phyloP scores from a whole-genome alignment of 2,888 invertebrate genomes.

The Zaprionus lineosus region DNA sequence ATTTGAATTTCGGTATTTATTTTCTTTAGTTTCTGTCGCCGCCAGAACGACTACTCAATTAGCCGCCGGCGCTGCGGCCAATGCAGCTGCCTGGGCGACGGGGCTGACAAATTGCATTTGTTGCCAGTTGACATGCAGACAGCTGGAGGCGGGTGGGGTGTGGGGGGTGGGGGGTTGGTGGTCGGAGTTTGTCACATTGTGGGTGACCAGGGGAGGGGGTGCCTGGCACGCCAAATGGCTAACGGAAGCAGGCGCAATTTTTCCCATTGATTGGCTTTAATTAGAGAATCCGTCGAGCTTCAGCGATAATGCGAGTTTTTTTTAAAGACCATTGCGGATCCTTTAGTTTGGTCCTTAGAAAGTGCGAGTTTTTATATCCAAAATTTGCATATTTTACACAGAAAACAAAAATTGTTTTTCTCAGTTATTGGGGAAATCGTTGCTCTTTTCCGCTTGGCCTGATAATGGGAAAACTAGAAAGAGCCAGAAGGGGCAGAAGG shows the following conservation, averaged over 20 bases:
- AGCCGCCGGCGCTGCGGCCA: conserved; percentile 49
- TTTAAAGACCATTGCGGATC: no score
- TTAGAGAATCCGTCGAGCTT: conserved; percentile 73
- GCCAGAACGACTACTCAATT: conserved; percentile 58
- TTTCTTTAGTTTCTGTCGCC: conserved; percentile 35
- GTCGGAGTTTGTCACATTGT: not conserved
- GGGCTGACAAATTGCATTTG: conserved; percentile 75
- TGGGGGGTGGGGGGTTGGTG: not conserved
- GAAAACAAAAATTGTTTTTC: no score
- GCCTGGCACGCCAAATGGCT: conserved; percentile 8
- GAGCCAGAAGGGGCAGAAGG: no score
- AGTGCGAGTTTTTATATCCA: no score
- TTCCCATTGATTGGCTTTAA: conserved; percentile 76
- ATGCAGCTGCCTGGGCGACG: conserved; percentile 48
- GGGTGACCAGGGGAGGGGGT: not conserved
- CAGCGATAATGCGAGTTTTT: no score
- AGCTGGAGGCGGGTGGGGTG: not conserved
- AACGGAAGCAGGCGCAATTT: conserved; percentile 65
- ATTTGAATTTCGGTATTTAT: no score
- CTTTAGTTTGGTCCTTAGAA: no score
- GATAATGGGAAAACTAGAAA: conserved; percentile 51
- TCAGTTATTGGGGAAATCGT: no score
- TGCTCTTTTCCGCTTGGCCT: conserved; percentile 41
- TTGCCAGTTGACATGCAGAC: conserved; percentile 54
- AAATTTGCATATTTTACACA: conserved; percentile 38